Evolutionary conservation across 2,888 invertebrate genomes (phyloP).

Genomic region (Noctua janthe): DNA sequence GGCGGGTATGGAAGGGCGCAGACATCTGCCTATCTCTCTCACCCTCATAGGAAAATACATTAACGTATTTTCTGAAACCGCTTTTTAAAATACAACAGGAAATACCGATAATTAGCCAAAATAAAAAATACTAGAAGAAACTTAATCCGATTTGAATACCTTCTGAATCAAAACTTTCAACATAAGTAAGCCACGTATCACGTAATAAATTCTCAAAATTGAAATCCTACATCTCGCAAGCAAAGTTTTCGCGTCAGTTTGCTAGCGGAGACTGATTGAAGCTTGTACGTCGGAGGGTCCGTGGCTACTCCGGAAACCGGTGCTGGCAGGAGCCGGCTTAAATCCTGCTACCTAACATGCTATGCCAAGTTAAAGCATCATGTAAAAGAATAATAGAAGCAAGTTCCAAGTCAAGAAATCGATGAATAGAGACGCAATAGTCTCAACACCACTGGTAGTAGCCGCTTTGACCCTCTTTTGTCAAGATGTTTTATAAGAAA

Average conservation of each 20-base stretch:
- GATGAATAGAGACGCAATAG: slow-evolving; percentile 19
- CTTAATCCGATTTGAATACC: not conserved
- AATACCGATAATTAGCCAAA: not conserved
- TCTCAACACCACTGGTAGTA: slow-evolving; percentile 46
- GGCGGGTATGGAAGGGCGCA: not conserved
- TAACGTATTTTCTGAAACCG: not conserved
- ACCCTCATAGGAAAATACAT: not conserved
- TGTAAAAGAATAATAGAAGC: not conserved
- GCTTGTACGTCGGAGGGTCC: slow-evolving; percentile 18
- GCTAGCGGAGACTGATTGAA: not conserved
- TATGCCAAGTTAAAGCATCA: slow-evolving; percentile 25
- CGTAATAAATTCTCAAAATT: slow-evolving; percentile 4
- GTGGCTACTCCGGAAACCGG: slow-evolving; percentile 51
- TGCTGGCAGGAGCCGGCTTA: slow-evolving; percentile 46
- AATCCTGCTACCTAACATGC: slow-evolving; percentile 22
- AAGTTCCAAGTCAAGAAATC: not conserved
- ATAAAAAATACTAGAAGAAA: not conserved
- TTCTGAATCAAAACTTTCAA: slow-evolving; percentile 1
- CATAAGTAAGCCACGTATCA: fast-evolving
- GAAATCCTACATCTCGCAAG: slow-evolving; percentile 35
- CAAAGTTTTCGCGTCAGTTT: slow-evolving; percentile 3
- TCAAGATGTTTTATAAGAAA: fast-evolving
- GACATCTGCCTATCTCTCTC: slow-evolving; percentile 16
- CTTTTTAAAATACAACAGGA: not conserved
- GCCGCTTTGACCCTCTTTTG: slow-evolving; percentile 44